phyloP scores from a whole-genome alignment of 2,113 vertebrate species.

The Etheostoma cragini region DNA sequence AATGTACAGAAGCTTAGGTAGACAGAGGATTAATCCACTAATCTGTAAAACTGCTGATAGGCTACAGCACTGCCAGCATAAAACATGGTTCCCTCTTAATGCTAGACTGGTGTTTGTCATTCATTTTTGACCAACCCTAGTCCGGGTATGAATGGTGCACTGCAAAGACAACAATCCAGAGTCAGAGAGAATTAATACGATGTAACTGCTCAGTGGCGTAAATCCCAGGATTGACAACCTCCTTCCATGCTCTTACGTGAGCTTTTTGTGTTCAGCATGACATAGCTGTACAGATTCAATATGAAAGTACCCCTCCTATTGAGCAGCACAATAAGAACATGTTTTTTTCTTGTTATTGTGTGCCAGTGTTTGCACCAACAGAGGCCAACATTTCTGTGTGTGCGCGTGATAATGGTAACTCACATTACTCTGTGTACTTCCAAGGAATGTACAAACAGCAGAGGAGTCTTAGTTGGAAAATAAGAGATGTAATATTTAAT shows the following conservation, averaged over 20 bases:
- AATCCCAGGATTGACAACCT: slow-evolving; percentile 74
- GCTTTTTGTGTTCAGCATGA: slow-evolving; percentile 63
- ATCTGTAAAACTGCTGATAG: slow-evolving; percentile 36
- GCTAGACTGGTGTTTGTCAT: slow-evolving; percentile 50
- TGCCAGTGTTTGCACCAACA: slow-evolving; percentile 1
- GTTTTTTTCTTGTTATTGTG: slow-evolving; percentile 21
- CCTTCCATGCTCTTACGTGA: slow-evolving; percentile 66
- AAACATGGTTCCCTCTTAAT: slow-evolving; percentile 30
- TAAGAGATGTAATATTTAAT: slow-evolving; percentile 62
- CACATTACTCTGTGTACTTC: neutral
- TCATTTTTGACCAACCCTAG: slow-evolving; percentile 44
- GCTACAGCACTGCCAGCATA: slow-evolving; percentile 27
- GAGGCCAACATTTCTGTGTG: neutral
- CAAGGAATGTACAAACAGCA: slow-evolving; percentile 28
- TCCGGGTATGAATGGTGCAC: slow-evolving; percentile 60
- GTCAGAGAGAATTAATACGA: slow-evolving; percentile 75
- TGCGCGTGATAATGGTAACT: slow-evolving; percentile 5
- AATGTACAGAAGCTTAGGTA: slow-evolving; percentile 29
- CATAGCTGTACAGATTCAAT: slow-evolving; percentile 42
- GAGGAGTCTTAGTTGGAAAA: slow-evolving; percentile 12
- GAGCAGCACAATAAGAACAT: neutral
- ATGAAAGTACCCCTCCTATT: slow-evolving; percentile 12
- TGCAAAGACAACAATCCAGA: slow-evolving; percentile 64
- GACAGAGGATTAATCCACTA: slow-evolving; percentile 19
- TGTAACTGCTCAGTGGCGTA: slow-evolving; percentile 69